These are phyloP conservation scores for Podocnemis expansa DNA, from an alignment of 2,113 vertebrate genomes.

Conservation along the genomic window DNA sequence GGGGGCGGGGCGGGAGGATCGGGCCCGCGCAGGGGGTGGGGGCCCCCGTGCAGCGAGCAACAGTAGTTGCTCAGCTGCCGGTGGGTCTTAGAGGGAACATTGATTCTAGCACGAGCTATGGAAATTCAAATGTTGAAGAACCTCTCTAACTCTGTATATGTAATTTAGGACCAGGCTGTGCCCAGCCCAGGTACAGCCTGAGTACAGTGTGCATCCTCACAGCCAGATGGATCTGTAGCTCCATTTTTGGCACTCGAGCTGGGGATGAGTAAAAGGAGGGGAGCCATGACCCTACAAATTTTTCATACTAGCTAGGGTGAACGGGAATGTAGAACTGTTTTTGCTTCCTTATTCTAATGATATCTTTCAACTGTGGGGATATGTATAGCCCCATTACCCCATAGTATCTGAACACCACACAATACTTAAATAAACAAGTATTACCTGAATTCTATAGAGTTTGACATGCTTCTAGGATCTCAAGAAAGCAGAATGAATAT, in stretches of 20 bases:
- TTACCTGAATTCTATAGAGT: not conserved
- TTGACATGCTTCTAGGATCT: not conserved
- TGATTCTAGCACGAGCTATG: slow-evolving; percentile 26
- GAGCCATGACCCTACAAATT: not conserved
- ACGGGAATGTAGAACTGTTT: not conserved
- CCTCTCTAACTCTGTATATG: not conserved
- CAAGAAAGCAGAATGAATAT: too few relatives aligned
- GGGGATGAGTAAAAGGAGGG: not conserved
- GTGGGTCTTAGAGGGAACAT: too few relatives aligned
- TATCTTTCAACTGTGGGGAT: not conserved
- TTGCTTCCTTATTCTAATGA: not conserved
- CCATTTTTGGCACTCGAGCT: not conserved
- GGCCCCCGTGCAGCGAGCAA: too few relatives aligned
- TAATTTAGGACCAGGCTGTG: not conserved
- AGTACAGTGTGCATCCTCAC: not conserved
- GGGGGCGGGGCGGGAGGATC: too few relatives aligned
- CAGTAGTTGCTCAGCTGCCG: too few relatives aligned
- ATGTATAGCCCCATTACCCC: not conserved
- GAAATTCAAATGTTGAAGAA: not conserved
- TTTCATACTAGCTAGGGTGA: not conserved
- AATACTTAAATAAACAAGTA: not conserved
- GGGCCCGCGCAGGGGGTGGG: too few relatives aligned
- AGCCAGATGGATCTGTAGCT: not conserved
- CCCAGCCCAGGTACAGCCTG: not conserved
- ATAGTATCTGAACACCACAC: not conserved